These are phyloP conservation scores for Lagopus muta DNA, from an alignment of 2,113 vertebrate genomes.

Conservation along the genomic window DNA sequence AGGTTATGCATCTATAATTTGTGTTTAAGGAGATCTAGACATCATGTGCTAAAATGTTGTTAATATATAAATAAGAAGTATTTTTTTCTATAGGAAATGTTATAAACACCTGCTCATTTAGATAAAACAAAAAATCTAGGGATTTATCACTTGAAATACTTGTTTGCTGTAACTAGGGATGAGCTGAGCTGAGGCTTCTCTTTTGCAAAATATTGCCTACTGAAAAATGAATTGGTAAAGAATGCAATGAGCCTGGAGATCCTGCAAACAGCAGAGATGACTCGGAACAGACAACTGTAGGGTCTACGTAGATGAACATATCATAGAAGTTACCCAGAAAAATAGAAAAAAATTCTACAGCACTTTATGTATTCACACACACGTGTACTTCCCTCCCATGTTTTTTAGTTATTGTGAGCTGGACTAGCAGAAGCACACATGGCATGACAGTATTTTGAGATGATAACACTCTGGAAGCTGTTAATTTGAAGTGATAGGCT, in stretches of 20 bases:
- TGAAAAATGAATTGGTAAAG: not conserved
- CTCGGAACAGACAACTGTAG: not conserved
- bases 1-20: not conserved
- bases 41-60: not conserved
- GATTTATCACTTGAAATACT: not conserved
- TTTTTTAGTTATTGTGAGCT: not conserved
- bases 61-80: not conserved
- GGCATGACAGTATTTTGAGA: not conserved
- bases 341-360: not conserved
- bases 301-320: not conserved
- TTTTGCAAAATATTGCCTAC: not conserved
- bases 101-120: not conserved
- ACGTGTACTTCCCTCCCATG: not conserved
- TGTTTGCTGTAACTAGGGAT: not conserved
- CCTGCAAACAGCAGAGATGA: not conserved
- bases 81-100: not conserved
- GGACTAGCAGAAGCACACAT: not conserved
- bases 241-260: not conserved
- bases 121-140: not conserved
- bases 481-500: not conserved
- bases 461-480: not conserved
- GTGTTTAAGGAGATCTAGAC: not conserved
- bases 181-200: not conserved
- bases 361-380: not conserved
- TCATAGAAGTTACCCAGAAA: not conserved